phyloP scores from a whole-genome alignment of 2,888 invertebrate genomes.

The Pyrocoelia pectoralis region DNA sequence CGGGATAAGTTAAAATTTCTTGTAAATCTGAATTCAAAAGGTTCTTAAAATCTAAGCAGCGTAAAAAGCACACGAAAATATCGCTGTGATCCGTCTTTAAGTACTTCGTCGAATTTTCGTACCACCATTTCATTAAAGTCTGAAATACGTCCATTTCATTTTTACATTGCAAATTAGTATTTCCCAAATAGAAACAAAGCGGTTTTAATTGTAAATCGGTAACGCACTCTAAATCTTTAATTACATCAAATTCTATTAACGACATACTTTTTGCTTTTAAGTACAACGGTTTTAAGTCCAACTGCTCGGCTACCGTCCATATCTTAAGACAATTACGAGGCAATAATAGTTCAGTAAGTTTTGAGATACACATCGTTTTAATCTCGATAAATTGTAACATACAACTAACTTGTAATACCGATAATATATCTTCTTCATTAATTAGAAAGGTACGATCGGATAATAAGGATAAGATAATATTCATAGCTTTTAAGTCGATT shows the following conservation, averaged over 20 bases:
- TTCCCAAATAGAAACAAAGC: slow-evolving; percentile 54
- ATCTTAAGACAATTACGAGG: slow-evolving; percentile 52
- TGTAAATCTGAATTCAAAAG: slow-evolving; percentile 45
- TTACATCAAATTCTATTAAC: slow-evolving; percentile 49
- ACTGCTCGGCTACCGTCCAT: slow-evolving; percentile 51
- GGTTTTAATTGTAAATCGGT: slow-evolving; percentile 50
- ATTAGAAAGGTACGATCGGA: slow-evolving; percentile 46
- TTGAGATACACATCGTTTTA: slow-evolving; percentile 46
- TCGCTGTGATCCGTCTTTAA: slow-evolving; percentile 19
- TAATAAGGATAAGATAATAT: slow-evolving; percentile 53
- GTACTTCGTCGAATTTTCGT: slow-evolving; percentile 44
- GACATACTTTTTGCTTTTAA: slow-evolving; percentile 55
- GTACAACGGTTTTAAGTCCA: slow-evolving; percentile 49
- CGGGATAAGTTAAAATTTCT: slow-evolving; percentile 49
- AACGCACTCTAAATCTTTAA: slow-evolving; percentile 49
- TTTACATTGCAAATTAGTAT: slow-evolving; percentile 48
- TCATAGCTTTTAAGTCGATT: slow-evolving; percentile 55
- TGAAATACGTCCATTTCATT: slow-evolving; percentile 55
- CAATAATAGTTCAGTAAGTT: slow-evolving; percentile 43
- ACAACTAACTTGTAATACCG: slow-evolving; percentile 55
- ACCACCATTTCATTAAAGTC: slow-evolving; percentile 56
- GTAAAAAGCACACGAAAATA: slow-evolving; percentile 48
- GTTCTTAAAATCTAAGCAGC: slow-evolving; percentile 51
- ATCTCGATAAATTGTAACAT: slow-evolving; percentile 58
- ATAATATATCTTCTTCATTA: slow-evolving; percentile 48